phyloP scores from a whole-genome alignment of 2,113 vertebrate species.

The Sakesphorus luctuosus region DNA sequence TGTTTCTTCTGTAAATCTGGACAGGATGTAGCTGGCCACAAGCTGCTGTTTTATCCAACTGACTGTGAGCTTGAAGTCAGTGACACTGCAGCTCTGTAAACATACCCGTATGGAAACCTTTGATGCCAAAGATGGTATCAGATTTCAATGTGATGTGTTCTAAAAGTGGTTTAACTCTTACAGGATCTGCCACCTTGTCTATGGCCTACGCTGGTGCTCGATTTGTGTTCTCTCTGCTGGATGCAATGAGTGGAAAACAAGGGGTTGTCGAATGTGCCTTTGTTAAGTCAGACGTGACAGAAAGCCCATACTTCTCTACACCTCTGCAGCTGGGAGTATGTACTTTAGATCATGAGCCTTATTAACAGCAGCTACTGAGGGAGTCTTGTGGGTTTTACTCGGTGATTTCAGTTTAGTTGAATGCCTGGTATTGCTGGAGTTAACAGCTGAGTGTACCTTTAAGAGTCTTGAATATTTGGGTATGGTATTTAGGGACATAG shows the following conservation, averaged over 20 bases:
- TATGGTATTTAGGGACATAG: not conserved
- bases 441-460: not conserved
- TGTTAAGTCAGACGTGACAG: conserved; percentile 90
- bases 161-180: not conserved
- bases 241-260: conserved; percentile 95
- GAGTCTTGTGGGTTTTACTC: not conserved
- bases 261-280: conserved; percentile 93
- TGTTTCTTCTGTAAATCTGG: not conserved
- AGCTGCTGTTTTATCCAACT: not conserved
- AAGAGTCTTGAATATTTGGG: not conserved
- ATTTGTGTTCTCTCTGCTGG: conserved; percentile 93
- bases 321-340: conserved; percentile 90
- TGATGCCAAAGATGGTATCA: not conserved
- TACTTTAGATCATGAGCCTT: not conserved
- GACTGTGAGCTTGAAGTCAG: not conserved
- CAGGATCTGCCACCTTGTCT: conserved; percentile 95
- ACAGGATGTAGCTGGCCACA: not conserved
- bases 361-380: not conserved
- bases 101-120: not conserved
- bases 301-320: conserved; percentile 94
- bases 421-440: not conserved
- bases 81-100: not conserved
- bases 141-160: accelerated
- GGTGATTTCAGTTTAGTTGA: not conserved
- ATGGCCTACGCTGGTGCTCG: conserved; percentile 97